These are phyloP conservation scores for Metacarcinus magister DNA, from an alignment of 2,888 invertebrate species.

Conservation along the genomic window DNA sequence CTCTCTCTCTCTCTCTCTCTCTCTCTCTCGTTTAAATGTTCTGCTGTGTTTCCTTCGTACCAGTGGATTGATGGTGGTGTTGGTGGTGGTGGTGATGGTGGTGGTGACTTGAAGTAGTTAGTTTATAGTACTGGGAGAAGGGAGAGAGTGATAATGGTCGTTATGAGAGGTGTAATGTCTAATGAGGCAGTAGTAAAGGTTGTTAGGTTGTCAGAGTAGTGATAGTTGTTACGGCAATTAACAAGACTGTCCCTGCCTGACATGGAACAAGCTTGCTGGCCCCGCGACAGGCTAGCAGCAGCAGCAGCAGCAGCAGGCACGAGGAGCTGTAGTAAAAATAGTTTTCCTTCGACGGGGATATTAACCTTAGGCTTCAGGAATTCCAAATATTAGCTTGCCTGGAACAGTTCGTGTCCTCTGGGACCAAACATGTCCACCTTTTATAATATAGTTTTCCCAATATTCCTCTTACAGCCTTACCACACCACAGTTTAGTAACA, in stretches of 20 bases:
- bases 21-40: neutral
- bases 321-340: neutral
- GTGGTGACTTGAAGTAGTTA: too few relatives aligned
- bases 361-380: constrained; percentile 17
- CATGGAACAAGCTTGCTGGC: neutral
- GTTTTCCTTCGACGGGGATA: neutral
- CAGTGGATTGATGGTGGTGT: too few relatives aligned
- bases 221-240: too few relatives aligned
- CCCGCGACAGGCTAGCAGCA: neutral
- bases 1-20: neutral
- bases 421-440: constrained; percentile 3
- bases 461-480: neutral
- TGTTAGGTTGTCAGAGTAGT: too few relatives aligned
- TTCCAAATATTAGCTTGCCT: constrained; percentile 8
- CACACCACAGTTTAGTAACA: too few relatives aligned
- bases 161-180: too few relatives aligned
- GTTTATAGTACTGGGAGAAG: neutral
- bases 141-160: neutral
- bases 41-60: neutral
- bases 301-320: neutral
- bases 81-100: too few relatives aligned
- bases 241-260: neutral
- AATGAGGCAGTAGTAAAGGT: too few relatives aligned
- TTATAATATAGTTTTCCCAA: neutral
- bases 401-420: neutral